Evolutionary conservation across 1,140 invertebrate genomes (phyloP), one percentile per base, ranked within the genome.

Genomic region (Pinna nobilis): DNA sequence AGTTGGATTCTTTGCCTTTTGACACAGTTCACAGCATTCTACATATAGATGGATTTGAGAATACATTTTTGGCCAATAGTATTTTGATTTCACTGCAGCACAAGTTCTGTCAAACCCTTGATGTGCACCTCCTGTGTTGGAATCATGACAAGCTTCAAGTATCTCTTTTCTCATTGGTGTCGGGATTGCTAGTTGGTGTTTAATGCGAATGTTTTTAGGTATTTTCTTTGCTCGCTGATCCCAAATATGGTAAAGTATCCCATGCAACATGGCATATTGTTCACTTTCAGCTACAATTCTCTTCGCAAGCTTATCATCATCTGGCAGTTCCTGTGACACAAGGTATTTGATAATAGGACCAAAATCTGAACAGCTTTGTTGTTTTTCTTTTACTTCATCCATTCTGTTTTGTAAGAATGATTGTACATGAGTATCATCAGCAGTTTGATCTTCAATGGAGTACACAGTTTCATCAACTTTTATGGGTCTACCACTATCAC

Each of bases 51-150:
- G 51, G 15, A 78, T 68, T 32, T 77, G 66, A 32, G 39, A 33
- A 35, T 55, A 70, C 63, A 78, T 66, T 3, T 33, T 23, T 28
- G 71, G 76, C 76, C 76, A 78, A 41, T 44, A 78, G 32, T 70
- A 78, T 49, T 63, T 70, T 41, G 30, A 30, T 4, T 47, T 41
- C 7, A 78, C 33, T 2, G 67, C 33, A 28, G 20, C 18, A 35
- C 33, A 57, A n/a, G 44, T 59, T 25, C 63, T 73, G 37, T 73
- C 63, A 25, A 60, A 47, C 7, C 63, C 70, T 20, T 64, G 60
- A 53, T 70, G 70, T 30, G 65, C 71, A 39, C 70, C 71, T 23
- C 66, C 76, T 7, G 44, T 44, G 18, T 64, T 28, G 25, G 33
- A 67, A 20, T 78, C 72, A 72, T 75, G 68, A 28, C 64, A 72